Evolutionary conservation across 2,888 invertebrate genomes (phyloP), one percentile per base, ranked within the genome.

Genomic region (Cryptocheilus praepositus): DNA sequence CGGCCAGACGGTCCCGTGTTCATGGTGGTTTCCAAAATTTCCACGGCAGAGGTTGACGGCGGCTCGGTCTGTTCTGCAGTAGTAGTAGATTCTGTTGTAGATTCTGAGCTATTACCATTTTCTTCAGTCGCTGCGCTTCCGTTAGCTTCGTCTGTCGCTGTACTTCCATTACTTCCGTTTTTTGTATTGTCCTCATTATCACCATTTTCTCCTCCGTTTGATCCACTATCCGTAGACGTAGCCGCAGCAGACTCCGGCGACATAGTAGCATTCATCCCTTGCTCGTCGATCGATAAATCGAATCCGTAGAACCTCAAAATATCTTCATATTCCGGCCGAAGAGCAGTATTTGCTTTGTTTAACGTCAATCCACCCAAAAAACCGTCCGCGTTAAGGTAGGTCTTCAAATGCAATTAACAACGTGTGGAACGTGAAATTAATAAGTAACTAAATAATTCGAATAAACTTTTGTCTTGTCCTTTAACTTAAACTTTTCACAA

Each of bases 381-480:
- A 46, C 95, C 95, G 84, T 96, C 95, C 18, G 94, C 94, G 68
- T 95, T 94, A 82, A 96, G 94, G 85, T 96, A 96, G 58, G 94
- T 95, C 96, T 88, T 94, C n/a, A 77, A 16, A n/a, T 18, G 19
- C 13, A 52, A 52, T 19, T 19, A 52, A 19, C 2, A 19, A 25
- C 2, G 5, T 25, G 5, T 5, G 3, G 5, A 25, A 25, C 25
- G 5, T 25, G 5, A 25, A 25, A 25, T 5, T 3, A 5, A 25
- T 25, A 2, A 25, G 2, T 5, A 25, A 25, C 36, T 7, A 36
- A 36, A 11, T 5, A 11, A 36, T 36, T 1, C 36, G 3, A 36
- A 36, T 11, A 36, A 11, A 36, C 36, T 28, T 28, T n/a, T n/a
- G 25, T 25, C 25, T 25, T n/a, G n/a, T n/a, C 25, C 25, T 25